Percentiles rank a stretch among this genome's conserved stretches.
These are phyloP conservation scores for Indicator indicator DNA, from an alignment of 2,113 vertebrate species.

Conservation along the genomic window DNA sequence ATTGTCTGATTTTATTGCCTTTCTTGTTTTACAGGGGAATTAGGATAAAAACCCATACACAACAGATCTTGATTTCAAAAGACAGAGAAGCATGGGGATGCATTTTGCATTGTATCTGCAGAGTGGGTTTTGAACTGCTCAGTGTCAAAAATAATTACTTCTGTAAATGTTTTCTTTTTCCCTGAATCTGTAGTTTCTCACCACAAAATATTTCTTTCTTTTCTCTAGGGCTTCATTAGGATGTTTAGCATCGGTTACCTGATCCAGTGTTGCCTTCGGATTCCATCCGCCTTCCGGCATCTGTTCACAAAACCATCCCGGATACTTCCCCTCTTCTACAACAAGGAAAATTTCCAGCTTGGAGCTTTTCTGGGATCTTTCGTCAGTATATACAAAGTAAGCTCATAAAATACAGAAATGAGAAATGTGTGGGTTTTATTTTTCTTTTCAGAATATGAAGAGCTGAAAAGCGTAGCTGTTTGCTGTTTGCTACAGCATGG, in stretches of 20 bases:
- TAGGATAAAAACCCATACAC: too few relatives aligned
- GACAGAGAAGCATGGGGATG: background rate
- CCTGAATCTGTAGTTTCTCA: constrained; percentile 15
- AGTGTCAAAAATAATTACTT: background rate
- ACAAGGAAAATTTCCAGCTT: constrained; percentile 97
- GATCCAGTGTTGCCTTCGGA: constrained; percentile 97
- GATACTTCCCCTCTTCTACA: constrained; percentile 93
- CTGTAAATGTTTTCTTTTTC: background rate
- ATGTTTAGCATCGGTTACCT: constrained; percentile 98
- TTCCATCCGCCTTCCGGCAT: constrained; percentile 92
- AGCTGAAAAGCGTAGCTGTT: background rate
- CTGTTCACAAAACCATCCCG: constrained; percentile 93
- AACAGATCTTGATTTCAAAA: too few relatives aligned
- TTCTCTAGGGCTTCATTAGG: constrained; percentile 90
- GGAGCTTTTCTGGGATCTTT: constrained; percentile 97
- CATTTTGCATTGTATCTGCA: background rate
- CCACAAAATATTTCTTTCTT: background rate
- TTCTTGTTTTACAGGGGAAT: background rate
- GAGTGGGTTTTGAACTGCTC: background rate
- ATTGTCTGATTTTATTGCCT: background rate
- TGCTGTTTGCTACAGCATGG: background rate
- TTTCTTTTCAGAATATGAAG: background rate
- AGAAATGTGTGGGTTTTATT: background rate
- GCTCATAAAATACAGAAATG: background rate
- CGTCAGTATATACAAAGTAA: constrained; percentile 99